Conservation (phyloP, 2,888 invertebrate species). For the Pharmacophagus antenor region DNA sequence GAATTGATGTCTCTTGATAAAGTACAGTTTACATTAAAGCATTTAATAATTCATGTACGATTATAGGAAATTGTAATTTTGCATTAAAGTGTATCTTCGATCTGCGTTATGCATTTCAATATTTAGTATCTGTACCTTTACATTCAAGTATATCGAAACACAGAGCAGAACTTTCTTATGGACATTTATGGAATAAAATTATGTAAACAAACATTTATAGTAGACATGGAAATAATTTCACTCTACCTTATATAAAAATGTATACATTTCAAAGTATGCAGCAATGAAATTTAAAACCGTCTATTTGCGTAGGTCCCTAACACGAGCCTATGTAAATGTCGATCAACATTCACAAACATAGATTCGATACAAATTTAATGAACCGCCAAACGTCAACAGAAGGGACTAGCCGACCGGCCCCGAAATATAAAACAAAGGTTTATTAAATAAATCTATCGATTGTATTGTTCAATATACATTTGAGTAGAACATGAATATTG, state of each 20-base stretch:
- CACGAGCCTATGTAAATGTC: slow-evolving; percentile 41
- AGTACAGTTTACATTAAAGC: slow-evolving; percentile 12
- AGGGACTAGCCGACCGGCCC: slow-evolving; percentile 43
- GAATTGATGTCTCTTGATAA: slow-evolving; percentile 9
- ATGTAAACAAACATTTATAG: too few species aligned
- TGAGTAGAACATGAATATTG: too few species aligned
- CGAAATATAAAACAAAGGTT: slow-evolving; percentile 38
- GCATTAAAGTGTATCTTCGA: not conserved
- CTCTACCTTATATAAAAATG: not conserved
- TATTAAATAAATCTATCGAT: not conserved
- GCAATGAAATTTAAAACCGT: slow-evolving; percentile 28
- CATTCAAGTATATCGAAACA: too few species aligned
- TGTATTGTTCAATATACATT: too few species aligned
- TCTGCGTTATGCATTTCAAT: slow-evolving; percentile 13
- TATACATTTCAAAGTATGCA: slow-evolving; percentile 26
- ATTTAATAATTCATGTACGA: slow-evolving; percentile 27
- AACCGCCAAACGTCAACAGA: slow-evolving; percentile 58
- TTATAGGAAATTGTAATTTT: slow-evolving; percentile 19
- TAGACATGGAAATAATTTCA: too few species aligned
- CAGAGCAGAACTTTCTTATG: too few species aligned
- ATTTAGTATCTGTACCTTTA: not conserved
- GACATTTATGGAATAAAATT: too few species aligned
- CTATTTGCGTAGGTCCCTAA: slow-evolving; percentile 34
- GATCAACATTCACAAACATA: slow-evolving; percentile 49
- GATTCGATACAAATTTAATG: slow-evolving; percentile 61